Conservation (phyloP, 1,140 invertebrate genomes). For the Zaprionus nigranus region DNA sequence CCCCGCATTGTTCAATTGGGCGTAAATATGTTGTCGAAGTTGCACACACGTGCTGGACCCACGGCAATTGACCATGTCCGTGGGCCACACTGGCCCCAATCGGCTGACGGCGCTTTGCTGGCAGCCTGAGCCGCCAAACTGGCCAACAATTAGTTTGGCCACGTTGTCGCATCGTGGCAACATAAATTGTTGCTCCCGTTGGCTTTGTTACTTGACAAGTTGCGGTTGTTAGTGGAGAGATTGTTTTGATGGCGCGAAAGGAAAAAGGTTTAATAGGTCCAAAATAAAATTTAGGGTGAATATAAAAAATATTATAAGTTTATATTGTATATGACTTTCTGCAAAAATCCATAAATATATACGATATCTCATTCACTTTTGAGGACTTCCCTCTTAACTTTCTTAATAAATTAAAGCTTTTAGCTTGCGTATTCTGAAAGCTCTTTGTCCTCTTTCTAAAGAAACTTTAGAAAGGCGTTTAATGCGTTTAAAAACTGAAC, state of each 20-base stretch:
- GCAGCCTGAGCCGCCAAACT: slow-evolving; percentile 1
- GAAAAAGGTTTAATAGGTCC: not conserved
- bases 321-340: no score
- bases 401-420: slow-evolving; percentile 1
- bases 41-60: slow-evolving; percentile 54
- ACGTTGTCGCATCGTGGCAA: slow-evolving; percentile 32
- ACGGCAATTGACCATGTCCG: slow-evolving; percentile 1
- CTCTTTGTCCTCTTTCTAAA: not conserved
- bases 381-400: no score
- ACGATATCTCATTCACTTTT: no score
- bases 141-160: slow-evolving; percentile 62
- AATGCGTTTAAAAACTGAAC: not conserved
- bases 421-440: not conserved
- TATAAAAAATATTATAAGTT: no score
- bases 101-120: slow-evolving; percentile 2
- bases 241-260: not conserved
- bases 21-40: slow-evolving; percentile 60
- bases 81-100: slow-evolving; percentile 13
- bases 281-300: no score
- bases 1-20: slow-evolving; percentile 67
- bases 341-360: no score
- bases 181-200: slow-evolving; percentile 44
- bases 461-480: not conserved
- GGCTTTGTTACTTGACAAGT: slow-evolving; percentile 36
- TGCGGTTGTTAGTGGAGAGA: slow-evolving; percentile 2